Conservation (phyloP, 2,113 vertebrate species). For the Equus quagga region DNA sequence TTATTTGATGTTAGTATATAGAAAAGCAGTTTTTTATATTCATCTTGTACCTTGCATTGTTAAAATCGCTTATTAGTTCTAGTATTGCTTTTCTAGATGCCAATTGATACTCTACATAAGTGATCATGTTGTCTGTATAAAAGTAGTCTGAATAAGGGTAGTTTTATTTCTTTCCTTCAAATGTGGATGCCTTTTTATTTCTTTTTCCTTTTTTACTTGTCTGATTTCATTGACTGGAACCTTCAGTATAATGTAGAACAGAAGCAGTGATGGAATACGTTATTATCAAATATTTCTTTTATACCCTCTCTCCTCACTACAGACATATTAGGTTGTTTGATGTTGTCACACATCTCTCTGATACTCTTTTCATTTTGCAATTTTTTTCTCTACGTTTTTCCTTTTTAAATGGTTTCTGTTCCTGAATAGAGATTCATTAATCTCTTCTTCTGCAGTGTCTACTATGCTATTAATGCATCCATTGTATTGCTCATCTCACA, state of each 20-base stretch:
- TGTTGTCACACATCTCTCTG: neutral
- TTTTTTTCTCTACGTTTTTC: neutral
- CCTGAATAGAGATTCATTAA: neutral
- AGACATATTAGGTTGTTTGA: neutral
- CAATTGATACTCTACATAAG: neutral
- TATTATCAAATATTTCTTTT: slow-evolving; percentile 17
- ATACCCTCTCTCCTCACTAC: neutral
- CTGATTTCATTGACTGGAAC: neutral
- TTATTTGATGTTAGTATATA: neutral
- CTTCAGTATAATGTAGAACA: neutral
- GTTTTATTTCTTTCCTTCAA: neutral
- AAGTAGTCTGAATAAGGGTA: neutral
- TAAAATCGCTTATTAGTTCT: neutral
- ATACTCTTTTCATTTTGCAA: neutral
- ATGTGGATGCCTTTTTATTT: neutral
- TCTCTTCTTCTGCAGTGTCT: neutral
- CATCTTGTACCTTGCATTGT: neutral
- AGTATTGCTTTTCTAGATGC: neutral
- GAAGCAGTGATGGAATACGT: neutral
- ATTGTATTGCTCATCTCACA: neutral
- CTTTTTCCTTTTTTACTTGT: neutral
- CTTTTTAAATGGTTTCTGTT: neutral
- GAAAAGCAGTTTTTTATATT: neutral
- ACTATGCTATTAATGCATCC: neutral
- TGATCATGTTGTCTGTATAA: neutral